Conservation (phyloP, 1,140 invertebrate genomes). For the Bombyx mandarina region DNA sequence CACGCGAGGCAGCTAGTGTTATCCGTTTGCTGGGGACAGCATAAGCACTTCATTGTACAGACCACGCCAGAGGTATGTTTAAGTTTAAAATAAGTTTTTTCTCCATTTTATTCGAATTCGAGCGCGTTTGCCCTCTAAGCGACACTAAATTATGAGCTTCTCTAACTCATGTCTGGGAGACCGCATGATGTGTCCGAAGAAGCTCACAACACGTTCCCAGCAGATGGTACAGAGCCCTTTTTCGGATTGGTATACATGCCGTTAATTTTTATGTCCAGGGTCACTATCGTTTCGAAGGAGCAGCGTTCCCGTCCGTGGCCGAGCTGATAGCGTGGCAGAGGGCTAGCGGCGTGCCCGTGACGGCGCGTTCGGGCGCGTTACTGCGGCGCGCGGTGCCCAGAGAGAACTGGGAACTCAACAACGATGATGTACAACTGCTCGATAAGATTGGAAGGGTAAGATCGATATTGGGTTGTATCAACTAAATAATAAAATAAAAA, state of each 20-base stretch:
- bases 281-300: slow-evolving; percentile 94
- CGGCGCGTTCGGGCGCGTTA: slow-evolving; percentile 91
- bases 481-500: too few species aligned
- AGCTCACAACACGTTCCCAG: too few species aligned
- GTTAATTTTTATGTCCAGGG: slow-evolving; percentile 71
- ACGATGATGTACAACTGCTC: slow-evolving; percentile 92
- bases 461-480: too few species aligned
- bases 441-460: slow-evolving; percentile 95
- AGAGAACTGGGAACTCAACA: slow-evolving; percentile 97
- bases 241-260: too few species aligned
- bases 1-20: slow-evolving; percentile 94
- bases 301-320: slow-evolving; percentile 91
- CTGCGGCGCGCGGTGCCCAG: slow-evolving; percentile 88
- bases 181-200: too few species aligned
- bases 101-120: too few species aligned
- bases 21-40: slow-evolving; percentile 95
- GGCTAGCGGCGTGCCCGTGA: slow-evolving; percentile 87
- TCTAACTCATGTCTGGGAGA: too few species aligned
- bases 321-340: slow-evolving; percentile 92
- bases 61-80: slow-evolving; percentile 84
- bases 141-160: too few species aligned
- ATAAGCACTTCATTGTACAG: slow-evolving; percentile 98
- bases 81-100: neutral
- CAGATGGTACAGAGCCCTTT: too few species aligned
- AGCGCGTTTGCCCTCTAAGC: too few species aligned